Evolutionary conservation across 2,888 invertebrate genomes (phyloP).

Genomic region (Hedya salicella): DNA sequence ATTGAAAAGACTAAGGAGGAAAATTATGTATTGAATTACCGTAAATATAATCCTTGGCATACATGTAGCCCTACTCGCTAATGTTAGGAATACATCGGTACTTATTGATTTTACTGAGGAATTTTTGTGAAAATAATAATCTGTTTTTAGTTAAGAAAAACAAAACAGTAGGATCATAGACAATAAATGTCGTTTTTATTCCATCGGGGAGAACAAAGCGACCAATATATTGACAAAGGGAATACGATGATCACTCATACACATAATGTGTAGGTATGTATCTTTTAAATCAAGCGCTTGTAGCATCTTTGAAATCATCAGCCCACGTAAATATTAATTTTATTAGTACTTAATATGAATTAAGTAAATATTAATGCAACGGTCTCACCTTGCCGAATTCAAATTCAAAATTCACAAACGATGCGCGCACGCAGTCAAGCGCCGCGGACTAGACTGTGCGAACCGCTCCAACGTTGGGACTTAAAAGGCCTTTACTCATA

Average conservation of each 20-base stretch:
- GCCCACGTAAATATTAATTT: not conserved
- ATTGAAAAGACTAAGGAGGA: not conserved
- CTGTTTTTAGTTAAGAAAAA: too few species aligned
- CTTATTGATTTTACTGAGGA: not conserved
- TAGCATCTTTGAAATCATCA: not conserved
- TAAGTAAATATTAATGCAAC: slow-evolving; percentile 3
- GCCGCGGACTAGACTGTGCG: slow-evolving; percentile 50
- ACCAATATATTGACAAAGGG: slow-evolving; percentile 29
- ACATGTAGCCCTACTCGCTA: not conserved
- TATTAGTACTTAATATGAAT: not conserved
- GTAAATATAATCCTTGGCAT: not conserved
- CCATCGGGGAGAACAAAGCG: slow-evolving; percentile 21
- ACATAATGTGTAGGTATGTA: not conserved
- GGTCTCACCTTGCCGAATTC: slow-evolving; percentile 38
- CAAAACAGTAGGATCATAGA: not conserved
- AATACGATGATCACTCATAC: not conserved
- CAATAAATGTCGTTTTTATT: not conserved
- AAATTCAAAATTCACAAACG: slow-evolving; percentile 32
- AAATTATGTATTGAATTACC: not conserved
- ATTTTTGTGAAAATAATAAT: not conserved
- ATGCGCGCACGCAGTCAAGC: slow-evolving; percentile 49
- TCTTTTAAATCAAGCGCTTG: not conserved
- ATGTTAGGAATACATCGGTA: not conserved
- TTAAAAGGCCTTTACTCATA: slow-evolving; percentile 35
- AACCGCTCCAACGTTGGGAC: slow-evolving; percentile 42